Conservation (phyloP, 2,888 invertebrate genomes). For the Proisotoma minuta region DNA sequence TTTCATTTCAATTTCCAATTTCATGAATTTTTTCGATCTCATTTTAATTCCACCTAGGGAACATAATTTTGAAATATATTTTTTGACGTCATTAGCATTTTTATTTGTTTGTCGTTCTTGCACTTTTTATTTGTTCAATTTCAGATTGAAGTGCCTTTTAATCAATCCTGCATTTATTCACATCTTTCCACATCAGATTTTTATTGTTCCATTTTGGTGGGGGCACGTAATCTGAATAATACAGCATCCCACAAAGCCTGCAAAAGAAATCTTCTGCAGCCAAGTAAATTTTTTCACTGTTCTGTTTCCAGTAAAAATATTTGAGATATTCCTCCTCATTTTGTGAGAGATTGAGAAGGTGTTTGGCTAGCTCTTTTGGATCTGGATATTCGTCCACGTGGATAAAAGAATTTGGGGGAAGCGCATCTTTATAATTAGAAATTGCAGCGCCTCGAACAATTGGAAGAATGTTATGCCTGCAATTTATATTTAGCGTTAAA, state of each 20-base stretch:
- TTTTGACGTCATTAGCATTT: no score
- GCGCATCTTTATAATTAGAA: slow-evolving; percentile 33
- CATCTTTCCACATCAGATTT: background rate
- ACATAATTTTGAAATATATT: no score
- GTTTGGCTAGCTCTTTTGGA: slow-evolving; percentile 30
- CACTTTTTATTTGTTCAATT: no score
- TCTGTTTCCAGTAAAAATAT: slow-evolving; percentile 9
- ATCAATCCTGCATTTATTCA: slow-evolving; percentile 9
- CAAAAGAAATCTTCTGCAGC: slow-evolving; percentile 3
- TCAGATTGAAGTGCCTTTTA: no score
- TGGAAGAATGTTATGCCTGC: slow-evolving; percentile 21
- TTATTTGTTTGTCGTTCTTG: no score
- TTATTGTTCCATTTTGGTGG: background rate
- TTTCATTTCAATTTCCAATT: no score
- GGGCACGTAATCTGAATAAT: background rate
- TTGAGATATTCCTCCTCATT: slow-evolving; percentile 26
- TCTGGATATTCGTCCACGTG: slow-evolving; percentile 40
- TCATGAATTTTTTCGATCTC: no score
- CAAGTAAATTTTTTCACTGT: background rate
- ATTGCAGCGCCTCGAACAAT: slow-evolving; percentile 44
- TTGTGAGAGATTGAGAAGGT: slow-evolving; percentile 24
- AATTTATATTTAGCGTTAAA: background rate
- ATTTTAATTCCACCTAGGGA: no score
- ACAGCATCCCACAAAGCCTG: background rate
- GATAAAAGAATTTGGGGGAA: slow-evolving; percentile 42